Evolutionary conservation across 2,797 vertebrate genomes (phyloP).

Genomic region (Sebastes ruberrimus): DNA sequence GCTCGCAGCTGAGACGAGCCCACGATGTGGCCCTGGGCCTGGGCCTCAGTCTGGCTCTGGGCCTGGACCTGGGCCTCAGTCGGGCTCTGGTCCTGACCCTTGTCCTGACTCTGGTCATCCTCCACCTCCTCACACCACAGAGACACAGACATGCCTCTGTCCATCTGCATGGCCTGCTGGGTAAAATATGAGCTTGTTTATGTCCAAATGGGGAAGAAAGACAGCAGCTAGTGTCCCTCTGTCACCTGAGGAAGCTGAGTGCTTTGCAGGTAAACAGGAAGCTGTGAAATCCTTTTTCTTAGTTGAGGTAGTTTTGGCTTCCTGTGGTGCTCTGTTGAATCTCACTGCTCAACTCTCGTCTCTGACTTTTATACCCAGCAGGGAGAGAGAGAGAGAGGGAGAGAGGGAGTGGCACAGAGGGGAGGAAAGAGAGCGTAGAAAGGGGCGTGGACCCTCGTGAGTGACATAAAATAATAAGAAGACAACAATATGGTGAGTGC

Average conservation of each 20-base stretch:
- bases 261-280: neutral
- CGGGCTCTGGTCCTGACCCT: neutral
- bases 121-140: slow-evolving; percentile 85
- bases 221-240: neutral
- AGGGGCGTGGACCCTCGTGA: slow-evolving; percentile 53
- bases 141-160: slow-evolving; percentile 70
- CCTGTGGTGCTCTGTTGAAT: slow-evolving; percentile 23
- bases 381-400: neutral
- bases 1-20: slow-evolving; percentile 67
- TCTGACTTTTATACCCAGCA: slow-evolving; percentile 70
- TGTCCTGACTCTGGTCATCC: slow-evolving; percentile 34
- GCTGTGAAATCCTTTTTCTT: neutral
- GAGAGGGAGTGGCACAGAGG: slow-evolving; percentile 45
- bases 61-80: neutral
- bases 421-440: slow-evolving; percentile 1
- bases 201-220: slow-evolving; percentile 3
- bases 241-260: neutral
- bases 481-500: slow-evolving; percentile 69
- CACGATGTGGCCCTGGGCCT: neutral
- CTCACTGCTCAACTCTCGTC: neutral
- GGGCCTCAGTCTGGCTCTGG: slow-evolving; percentile 1
- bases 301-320: neutral
- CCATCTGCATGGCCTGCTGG: slow-evolving; percentile 38
- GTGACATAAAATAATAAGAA: slow-evolving; percentile 70
- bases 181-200: neutral